These are phyloP conservation scores for Philopedon plagiatum DNA, from an alignment of 2,888 invertebrate genomes.

Conservation along the genomic window DNA sequence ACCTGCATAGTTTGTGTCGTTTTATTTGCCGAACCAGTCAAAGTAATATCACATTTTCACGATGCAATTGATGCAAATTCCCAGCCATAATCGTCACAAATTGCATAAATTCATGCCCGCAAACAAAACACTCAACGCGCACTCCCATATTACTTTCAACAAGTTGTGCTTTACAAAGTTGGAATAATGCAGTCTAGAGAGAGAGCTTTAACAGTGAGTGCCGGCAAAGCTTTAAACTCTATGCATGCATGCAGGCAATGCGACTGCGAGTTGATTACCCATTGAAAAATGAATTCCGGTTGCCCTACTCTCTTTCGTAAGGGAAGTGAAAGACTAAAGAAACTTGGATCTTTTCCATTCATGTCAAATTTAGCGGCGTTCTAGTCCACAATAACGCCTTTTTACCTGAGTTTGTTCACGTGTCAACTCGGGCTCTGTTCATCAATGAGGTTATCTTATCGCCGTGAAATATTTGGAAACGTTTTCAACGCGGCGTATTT, in stretches of 20 bases:
- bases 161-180: slow-evolving; percentile 11
- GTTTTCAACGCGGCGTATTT: slow-evolving; percentile 15
- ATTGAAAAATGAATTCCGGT: slow-evolving; percentile 58
- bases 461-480: slow-evolving; percentile 13
- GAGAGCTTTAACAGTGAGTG: slow-evolving; percentile 25
- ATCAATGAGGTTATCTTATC: slow-evolving; percentile 24
- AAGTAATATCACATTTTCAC: slow-evolving; percentile 12
- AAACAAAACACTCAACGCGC: slow-evolving; percentile 12
- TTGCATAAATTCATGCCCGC: slow-evolving; percentile 11
- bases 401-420: slow-evolving; percentile 41
- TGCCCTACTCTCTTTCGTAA: slow-evolving; percentile 49
- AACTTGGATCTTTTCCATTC: slow-evolving; percentile 54
- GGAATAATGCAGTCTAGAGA: slow-evolving; percentile 3
- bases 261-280: slow-evolving; percentile 60
- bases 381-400: slow-evolving; percentile 42
- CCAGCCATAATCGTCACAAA: slow-evolving; percentile 17
- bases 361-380: slow-evolving; percentile 51
- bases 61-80: not conserved
- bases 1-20: not conserved
- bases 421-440: slow-evolving; percentile 35
- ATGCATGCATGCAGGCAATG: slow-evolving; percentile 55
- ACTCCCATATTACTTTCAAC: slow-evolving; percentile 15
- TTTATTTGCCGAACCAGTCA: not conserved
- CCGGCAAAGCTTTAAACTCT: slow-evolving; percentile 25
- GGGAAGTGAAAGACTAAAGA: slow-evolving; percentile 54